phyloP scores from a whole-genome alignment of 2,888 invertebrate genomes.

The Coecobrya sp. region DNA sequence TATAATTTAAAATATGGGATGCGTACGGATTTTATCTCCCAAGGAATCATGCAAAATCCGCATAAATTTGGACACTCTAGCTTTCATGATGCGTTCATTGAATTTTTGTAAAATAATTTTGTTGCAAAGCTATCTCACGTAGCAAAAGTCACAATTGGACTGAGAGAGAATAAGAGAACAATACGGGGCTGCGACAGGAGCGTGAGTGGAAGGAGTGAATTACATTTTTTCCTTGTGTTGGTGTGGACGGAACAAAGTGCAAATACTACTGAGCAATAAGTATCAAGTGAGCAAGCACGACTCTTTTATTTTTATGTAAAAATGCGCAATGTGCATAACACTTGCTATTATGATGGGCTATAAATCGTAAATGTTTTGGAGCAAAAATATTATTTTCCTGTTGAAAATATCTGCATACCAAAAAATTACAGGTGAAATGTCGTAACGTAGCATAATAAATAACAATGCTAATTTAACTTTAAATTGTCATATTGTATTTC shows the following conservation, averaged over 20 bases:
- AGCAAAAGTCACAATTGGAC: not conserved
- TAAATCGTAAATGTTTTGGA: too few relatives aligned
- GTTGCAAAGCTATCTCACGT: too few relatives aligned
- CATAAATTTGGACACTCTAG: constrained; percentile 3
- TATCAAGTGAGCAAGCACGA: not conserved
- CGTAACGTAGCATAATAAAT: too few relatives aligned
- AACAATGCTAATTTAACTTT: too few relatives aligned
- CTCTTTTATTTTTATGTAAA: not conserved
- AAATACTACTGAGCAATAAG: not conserved
- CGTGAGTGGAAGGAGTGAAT: constrained; percentile 34
- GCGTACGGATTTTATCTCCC: constrained; percentile 1
- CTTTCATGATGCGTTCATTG: not conserved
- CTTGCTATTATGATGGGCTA: too few relatives aligned
- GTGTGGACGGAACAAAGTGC: not conserved
- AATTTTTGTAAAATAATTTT: not conserved
- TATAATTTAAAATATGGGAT: too few relatives aligned
- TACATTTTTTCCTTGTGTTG: not conserved
- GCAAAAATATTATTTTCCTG: too few relatives aligned
- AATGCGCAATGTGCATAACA: too few relatives aligned
- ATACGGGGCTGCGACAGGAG: not conserved
- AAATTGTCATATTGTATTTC: not conserved
- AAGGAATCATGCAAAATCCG: constrained; percentile 34
- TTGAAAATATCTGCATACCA: too few relatives aligned
- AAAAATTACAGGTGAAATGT: too few relatives aligned
- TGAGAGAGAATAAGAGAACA: not conserved